Evolutionary conservation across 2,113 vertebrate genomes (phyloP).

Genomic region (Pithys albifrons): DNA sequence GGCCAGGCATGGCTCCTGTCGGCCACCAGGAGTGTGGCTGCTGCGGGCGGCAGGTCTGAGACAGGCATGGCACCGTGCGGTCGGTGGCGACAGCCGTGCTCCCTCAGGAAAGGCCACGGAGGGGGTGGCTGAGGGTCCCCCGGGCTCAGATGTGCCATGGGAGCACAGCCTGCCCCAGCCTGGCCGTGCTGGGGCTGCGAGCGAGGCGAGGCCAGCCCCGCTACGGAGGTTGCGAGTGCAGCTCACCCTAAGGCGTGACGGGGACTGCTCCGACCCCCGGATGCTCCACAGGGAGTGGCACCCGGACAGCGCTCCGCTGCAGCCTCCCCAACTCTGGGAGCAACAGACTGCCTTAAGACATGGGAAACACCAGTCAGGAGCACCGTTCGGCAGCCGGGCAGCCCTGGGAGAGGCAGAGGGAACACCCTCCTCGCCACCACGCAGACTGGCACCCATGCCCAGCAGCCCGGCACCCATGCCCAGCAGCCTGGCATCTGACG

Average conservation of each 20-base stretch:
- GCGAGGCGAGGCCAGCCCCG: not conserved
- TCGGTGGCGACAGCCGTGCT: not conserved
- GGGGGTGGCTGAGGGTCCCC: not conserved
- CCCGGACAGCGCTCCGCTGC: not conserved
- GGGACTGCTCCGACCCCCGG: accelerated
- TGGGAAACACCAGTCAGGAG: accelerated
- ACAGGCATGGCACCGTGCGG: not conserved
- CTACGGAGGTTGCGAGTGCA: not conserved
- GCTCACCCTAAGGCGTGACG: not conserved
- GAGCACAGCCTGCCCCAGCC: not conserved
- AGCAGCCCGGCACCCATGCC: not conserved
- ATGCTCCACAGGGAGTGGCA: accelerated
- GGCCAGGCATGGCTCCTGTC: not conserved
- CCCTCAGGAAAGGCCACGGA: not conserved
- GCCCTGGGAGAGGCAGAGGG: not conserved
- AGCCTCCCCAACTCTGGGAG: not conserved
- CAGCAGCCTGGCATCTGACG: not conserved
- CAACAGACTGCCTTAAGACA: not conserved
- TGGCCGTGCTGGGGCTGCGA: not conserved
- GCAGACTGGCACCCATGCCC: not conserved
- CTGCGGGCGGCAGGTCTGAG: not conserved
- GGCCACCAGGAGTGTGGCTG: not conserved
- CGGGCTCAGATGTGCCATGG: too few species aligned
- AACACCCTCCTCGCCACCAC: not conserved
- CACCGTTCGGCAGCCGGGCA: not conserved